Base-by-base conservation (phyloP, 2,113 vertebrate species). In the Bubalus kerabau region DNA sequence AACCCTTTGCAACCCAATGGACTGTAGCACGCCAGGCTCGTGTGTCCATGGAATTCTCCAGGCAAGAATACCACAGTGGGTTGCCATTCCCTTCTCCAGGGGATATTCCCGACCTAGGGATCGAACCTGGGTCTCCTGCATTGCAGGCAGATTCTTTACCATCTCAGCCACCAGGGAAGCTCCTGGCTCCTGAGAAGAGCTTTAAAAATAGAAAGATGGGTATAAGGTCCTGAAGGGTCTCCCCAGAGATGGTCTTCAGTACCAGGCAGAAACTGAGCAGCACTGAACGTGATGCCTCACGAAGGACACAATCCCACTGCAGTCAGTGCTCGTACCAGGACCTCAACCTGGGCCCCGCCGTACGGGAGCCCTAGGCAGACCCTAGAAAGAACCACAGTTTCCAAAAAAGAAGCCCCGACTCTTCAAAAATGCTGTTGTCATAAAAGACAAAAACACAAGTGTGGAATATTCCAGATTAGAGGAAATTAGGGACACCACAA, bases 11-110 rank as follows among this genome's bases (percentile, higher is more conserved):
- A 36, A 23, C 64, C 4, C 2, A 21, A 3, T 36, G 64, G n/a
- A 36, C n/a, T 71, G 64, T 12, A 71, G 64, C 0, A 0, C 0
- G 0, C 64, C 19, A 71, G 64, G 64, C n/a, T 71, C 2, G 0
- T 71, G n/a, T 36, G 64, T 36, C 64, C n/a, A 40, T 12, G 10
- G n/a, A 36, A 40, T 71, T 21, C 67, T 6, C 67, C 67, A 40
- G 9, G n/a, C 67, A 71, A 71, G 67, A 71, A 23, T 71, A 71
- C 19, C 4, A 19, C 32, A 67, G 4, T 23, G n/a, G 9, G 67
- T 12, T 40, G 67, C 19, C 9, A 40, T 71, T 71, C n/a, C 67
- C 67, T 71, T 71, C n/a, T 71, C 19, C 67, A 71, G 5, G 67
- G n/a, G 19, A 71, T 71, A 36, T 36, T 71, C 64, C n/a, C 1